Evolutionary conservation across 1,140 invertebrate genomes (phyloP), one percentile per base, ranked within the genome.

Genomic region (Zaprionus nigranus): DNA sequence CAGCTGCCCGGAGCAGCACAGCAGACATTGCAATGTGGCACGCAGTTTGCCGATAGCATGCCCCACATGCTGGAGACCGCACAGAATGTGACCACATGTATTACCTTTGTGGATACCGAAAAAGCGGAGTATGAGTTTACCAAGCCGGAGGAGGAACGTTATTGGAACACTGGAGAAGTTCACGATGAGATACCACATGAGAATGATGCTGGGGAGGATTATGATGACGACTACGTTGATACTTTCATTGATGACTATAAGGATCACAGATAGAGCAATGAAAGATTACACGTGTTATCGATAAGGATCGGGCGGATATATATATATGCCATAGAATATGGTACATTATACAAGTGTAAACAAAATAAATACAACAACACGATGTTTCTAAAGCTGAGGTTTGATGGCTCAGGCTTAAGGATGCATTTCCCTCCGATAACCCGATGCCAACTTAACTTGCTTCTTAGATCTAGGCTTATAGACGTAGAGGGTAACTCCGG

Each of bases 31-130:
- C 36, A 73, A 64, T 92, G 91, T 59, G 84, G 78, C 2, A 30
- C 53, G 11, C 54, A 64, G 3, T 86, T 92, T 58, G 72, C 65
- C 6, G 22, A 66, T 11, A 82, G 79, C 12, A 69, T 92, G 5
- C 91, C 91, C 1, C 79, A 90, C 4, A 86, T 92, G 75, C 5
- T 81, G 17, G 82, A 88, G 28, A 86, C 87, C 7, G 76, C 75
- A 0, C 73, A 82, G 46, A 92, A 92, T 57, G 49, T 92, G 7
- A 92, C 91, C 2, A 54, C 53, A 5, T 92, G 91, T 62, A 91
- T 92, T 2, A 68, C 72, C 9, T 82, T 61, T 36, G 68, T 79
- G 56, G 72, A 91, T 28, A 53, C 74, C 7, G 78, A 82, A 5
- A 76, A 58, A 17, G 40, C 28, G 0, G 70, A 81, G 1, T 92